These are phyloP conservation scores for Blennius ocellaris DNA, from an alignment of 2,113 vertebrate species.

Conservation along the genomic window DNA sequence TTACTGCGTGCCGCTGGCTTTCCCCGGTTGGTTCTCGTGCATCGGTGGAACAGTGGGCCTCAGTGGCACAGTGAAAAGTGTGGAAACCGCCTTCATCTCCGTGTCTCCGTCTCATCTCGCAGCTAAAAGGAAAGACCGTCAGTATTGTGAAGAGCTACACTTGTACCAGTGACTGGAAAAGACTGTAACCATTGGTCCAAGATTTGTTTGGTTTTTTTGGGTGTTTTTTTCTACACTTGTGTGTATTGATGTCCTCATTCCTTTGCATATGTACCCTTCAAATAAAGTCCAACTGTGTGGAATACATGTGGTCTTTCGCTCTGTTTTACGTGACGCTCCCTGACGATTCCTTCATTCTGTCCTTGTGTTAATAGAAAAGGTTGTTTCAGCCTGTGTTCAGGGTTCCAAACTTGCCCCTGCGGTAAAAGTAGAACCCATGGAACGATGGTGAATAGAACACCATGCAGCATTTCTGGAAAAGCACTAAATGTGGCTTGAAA, in stretches of 20 bases:
- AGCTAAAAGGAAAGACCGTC: constrained; percentile 41
- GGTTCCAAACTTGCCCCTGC: too few species aligned
- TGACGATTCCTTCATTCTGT: too few species aligned
- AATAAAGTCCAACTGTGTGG: constrained; percentile 66
- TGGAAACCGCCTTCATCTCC: neutral
- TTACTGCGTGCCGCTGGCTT: neutral
- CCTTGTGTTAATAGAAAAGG: too few species aligned
- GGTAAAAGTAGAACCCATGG: too few species aligned
- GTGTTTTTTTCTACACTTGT: constrained; percentile 5
- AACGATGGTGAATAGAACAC: too few species aligned
- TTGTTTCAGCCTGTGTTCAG: too few species aligned
- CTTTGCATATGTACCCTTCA: constrained; percentile 52
- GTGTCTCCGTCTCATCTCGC: constrained; percentile 14
- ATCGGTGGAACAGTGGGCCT: too few species aligned
- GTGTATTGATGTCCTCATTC: constrained; percentile 39
- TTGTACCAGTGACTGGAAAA: constrained; percentile 15
- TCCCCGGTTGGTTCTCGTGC: neutral
- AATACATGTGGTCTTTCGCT: neutral
- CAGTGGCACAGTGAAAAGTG: too few species aligned
- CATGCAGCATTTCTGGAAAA: too few species aligned
- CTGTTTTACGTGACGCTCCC: neutral
- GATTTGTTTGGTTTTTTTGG: neutral
- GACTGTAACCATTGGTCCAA: neutral
- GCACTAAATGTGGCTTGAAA: too few species aligned
- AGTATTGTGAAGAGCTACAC: constrained; percentile 17